A percentile compares a stretch with the other conserved stretches of the same genome.
phyloP scores from a whole-genome alignment of 2,888 invertebrate species.

The Trachelus stipa region DNA sequence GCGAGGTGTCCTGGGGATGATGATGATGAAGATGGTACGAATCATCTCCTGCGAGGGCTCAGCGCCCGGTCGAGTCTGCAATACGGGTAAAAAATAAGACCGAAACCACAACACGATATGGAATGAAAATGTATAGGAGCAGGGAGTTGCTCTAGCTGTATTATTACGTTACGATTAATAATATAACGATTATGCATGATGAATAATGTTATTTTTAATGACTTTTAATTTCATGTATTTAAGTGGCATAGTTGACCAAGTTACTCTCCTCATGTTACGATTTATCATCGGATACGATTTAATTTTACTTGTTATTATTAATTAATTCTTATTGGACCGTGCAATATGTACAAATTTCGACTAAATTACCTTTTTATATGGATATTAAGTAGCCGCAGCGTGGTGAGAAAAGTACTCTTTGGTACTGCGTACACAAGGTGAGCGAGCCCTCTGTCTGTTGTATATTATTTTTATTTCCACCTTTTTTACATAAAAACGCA shows the following conservation, averaged over 20 bases:
- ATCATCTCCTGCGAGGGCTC: background rate
- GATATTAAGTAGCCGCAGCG: constrained; percentile 44
- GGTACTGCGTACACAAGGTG: constrained; percentile 27
- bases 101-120: background rate
- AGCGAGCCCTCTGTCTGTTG: constrained; percentile 59
- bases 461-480: constrained; percentile 66
- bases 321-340: constrained; percentile 58
- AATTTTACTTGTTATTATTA: constrained; percentile 48
- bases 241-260: constrained; percentile 33
- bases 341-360: constrained; percentile 61
- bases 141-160: constrained; percentile 44
- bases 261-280: constrained; percentile 30
- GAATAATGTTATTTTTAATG: constrained; percentile 40
- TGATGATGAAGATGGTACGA: too few species aligned
- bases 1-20: background rate
- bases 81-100: background rate
- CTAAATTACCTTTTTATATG: constrained; percentile 55
- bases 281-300: constrained; percentile 32
- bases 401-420: constrained; percentile 29
- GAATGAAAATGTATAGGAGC: constrained; percentile 39
- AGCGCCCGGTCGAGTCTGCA: background rate
- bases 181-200: constrained; percentile 44
- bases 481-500: constrained; percentile 64
- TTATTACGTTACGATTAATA: constrained; percentile 45
- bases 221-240: constrained; percentile 33